Conservation (phyloP, 2,888 invertebrate species). For the Lutraria lutraria region DNA sequence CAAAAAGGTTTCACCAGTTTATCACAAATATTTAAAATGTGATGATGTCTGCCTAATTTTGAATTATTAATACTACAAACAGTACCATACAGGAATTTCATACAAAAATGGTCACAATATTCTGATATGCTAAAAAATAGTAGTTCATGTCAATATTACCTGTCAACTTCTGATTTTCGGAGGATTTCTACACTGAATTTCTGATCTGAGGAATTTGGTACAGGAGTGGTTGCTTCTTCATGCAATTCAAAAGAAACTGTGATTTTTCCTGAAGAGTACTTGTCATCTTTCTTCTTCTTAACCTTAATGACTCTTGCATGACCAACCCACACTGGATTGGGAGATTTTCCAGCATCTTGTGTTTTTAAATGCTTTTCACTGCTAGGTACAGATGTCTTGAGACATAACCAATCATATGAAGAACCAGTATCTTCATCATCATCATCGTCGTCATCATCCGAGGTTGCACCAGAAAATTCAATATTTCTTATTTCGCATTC, state of each 20-base stretch:
- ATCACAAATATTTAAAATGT: too few species aligned
- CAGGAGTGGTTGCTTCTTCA: background rate
- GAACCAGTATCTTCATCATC: background rate
- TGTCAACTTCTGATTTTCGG: constrained; percentile 59
- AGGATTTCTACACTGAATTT: constrained; percentile 57
- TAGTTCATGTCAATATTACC: constrained; percentile 22
- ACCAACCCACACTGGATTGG: constrained; percentile 39
- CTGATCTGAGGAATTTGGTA: background rate
- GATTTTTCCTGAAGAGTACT: constrained; percentile 14
- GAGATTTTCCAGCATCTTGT: background rate
- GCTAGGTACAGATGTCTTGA: constrained; percentile 32
- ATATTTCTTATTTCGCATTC: constrained; percentile 73
- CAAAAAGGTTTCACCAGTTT: too few species aligned
- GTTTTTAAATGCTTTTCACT: background rate
- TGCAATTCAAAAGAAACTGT: constrained; percentile 41
- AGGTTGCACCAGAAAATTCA: constrained; percentile 64
- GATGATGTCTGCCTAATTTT: too few species aligned
- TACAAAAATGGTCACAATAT: too few species aligned
- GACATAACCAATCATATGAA: constrained; percentile 48
- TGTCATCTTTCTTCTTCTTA: constrained; percentile 36
- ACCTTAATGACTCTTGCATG: constrained; percentile 45
- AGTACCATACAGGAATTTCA: too few species aligned
- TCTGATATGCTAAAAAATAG: background rate
- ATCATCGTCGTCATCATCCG: constrained; percentile 50
- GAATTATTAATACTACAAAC: too few species aligned